Evolutionary conservation across 2,888 invertebrate genomes (phyloP).

Genomic region (Atrina japonica): DNA sequence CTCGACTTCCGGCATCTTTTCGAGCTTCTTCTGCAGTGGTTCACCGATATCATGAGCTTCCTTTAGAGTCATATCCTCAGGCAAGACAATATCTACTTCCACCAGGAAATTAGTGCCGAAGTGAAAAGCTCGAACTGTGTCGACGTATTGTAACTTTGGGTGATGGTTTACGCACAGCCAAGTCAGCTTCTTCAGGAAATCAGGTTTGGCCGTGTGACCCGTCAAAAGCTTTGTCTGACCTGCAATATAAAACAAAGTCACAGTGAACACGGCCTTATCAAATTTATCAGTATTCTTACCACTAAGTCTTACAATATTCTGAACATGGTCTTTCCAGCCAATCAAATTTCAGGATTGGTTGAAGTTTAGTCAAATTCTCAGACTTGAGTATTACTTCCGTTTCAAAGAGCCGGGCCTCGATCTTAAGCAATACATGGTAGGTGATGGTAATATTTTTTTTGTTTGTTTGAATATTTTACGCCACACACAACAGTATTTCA

Average conservation of each 20-base stretch:
- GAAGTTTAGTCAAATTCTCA: too few relatives aligned
- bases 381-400: too few relatives aligned
- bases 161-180: slow-evolving; percentile 79
- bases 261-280: too few relatives aligned
- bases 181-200: slow-evolving; percentile 79
- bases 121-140: slow-evolving; percentile 82
- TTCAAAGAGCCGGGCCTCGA: too few relatives aligned
- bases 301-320: too few relatives aligned
- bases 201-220: slow-evolving; percentile 78
- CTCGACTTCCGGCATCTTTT: slow-evolving; percentile 81
- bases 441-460: too few relatives aligned
- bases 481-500: too few relatives aligned
- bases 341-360: too few relatives aligned
- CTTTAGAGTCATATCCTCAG: slow-evolving; percentile 80
- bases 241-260: slow-evolving; percentile 45
- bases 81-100: slow-evolving; percentile 81
- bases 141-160: slow-evolving; percentile 76
- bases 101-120: slow-evolving; percentile 81
- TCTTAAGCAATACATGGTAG: too few relatives aligned
- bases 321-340: too few relatives aligned
- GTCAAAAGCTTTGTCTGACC: slow-evolving; percentile 78
- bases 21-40: slow-evolving; percentile 81
- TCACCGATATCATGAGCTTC: slow-evolving; percentile 82
- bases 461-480: too few relatives aligned
- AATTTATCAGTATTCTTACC: too few relatives aligned